These are phyloP conservation scores for Cactoblastis cactorum DNA, from an alignment of 2,888 invertebrate species.

Conservation along the genomic window DNA sequence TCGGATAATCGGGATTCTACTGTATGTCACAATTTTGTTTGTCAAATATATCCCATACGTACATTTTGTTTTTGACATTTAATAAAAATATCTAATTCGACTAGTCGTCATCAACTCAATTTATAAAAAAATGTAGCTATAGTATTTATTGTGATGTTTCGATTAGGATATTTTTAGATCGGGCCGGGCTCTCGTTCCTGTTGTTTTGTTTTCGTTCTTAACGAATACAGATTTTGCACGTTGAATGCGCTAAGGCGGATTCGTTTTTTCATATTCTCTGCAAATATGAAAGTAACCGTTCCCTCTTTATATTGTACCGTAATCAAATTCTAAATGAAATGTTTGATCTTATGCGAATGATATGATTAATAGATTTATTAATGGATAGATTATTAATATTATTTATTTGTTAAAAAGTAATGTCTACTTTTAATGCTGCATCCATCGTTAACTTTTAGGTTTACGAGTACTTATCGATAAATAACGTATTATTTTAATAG, in stretches of 20 bases:
- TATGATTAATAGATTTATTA: constrained; percentile 52
- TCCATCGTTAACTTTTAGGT: constrained; percentile 40
- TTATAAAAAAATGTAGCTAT: too few species aligned
- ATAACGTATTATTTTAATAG: constrained; percentile 19
- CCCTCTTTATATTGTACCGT: constrained; percentile 37
- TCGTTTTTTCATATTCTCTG: constrained; percentile 49
- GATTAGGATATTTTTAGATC: too few species aligned
- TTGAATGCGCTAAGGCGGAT: constrained; percentile 31
- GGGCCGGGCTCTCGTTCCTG: too few species aligned
- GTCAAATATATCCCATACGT: too few species aligned
- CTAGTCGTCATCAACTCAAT: too few species aligned
- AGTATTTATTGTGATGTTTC: too few species aligned
- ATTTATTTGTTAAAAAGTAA: constrained; percentile 60
- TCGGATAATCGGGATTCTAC: not conserved
- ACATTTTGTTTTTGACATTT: too few species aligned
- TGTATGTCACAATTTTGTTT: not conserved
- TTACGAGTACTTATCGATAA: constrained; percentile 57
- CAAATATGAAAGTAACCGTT: constrained; percentile 46
- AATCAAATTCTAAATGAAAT: constrained; percentile 59
- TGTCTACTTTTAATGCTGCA: constrained; percentile 46
- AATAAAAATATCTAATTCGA: too few species aligned
- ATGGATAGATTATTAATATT: constrained; percentile 49
- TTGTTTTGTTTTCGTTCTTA: not conserved
- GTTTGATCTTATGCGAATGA: constrained; percentile 57
- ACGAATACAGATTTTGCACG: constrained; percentile 24